Evolutionary conservation across 2,797 vertebrate species (phyloP).

Genomic region (Novumbra hubbsi): DNA sequence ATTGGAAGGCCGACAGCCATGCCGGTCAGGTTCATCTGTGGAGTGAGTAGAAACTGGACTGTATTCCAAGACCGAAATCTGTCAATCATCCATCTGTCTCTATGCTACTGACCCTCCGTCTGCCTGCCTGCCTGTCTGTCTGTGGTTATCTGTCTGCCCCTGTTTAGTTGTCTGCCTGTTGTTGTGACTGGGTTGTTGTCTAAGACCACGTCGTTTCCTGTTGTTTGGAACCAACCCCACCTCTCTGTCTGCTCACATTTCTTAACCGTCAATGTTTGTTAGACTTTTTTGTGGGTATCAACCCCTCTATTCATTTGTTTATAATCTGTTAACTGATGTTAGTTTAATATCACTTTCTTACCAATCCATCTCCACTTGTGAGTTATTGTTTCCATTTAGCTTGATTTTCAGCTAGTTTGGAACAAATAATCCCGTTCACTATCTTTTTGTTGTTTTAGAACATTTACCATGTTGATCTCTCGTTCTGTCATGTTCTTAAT

Average conservation of each 20-base stretch:
- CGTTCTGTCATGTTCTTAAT: constrained; percentile 15
- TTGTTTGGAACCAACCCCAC: constrained; percentile 31
- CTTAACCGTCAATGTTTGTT: background rate
- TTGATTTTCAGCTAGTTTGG: constrained; percentile 25
- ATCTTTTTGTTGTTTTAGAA: too few relatives aligned
- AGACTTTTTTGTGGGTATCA: constrained; percentile 20
- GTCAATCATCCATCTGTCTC: constrained; percentile 19
- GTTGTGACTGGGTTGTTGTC: constrained; percentile 17
- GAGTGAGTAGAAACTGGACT: constrained; percentile 72
- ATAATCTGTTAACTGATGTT: constrained; percentile 22
- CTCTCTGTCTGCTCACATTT: constrained; percentile 21
- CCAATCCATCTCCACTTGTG: constrained; percentile 16
- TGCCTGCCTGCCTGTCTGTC: constrained; percentile 10
- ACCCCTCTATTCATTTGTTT: constrained; percentile 16
- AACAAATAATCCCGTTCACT: background rate
- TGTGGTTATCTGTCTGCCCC: constrained; percentile 19
- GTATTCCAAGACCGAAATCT: constrained; percentile 24
- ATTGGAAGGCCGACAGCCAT: constrained; percentile 68
- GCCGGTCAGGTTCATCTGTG: constrained; percentile 72
- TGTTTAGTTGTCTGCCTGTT: constrained; percentile 12
- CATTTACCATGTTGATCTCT: too few relatives aligned
- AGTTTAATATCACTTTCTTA: constrained; percentile 12
- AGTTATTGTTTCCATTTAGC: constrained; percentile 26
- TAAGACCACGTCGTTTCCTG: constrained; percentile 13
- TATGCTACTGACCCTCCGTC: constrained; percentile 26